A percentile compares a stretch with the other conserved stretches of the same genome.
phyloP scores from a whole-genome alignment of 2,888 invertebrate genomes.

The Mechanitis mazaeus region DNA sequence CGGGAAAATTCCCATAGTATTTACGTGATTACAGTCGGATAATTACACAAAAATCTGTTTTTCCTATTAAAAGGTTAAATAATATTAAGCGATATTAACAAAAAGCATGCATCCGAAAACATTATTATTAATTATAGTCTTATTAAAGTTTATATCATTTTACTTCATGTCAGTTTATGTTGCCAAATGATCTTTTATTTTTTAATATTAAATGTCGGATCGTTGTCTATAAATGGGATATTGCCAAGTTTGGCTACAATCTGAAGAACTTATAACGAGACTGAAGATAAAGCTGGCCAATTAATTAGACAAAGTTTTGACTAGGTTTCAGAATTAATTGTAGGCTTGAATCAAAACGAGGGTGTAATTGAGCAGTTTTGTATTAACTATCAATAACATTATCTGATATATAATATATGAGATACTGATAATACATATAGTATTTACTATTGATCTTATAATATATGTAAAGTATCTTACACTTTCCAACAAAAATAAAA shows the following conservation, averaged over 20 bases:
- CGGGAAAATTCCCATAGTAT: no score
- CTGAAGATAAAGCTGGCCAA: constrained; percentile 50
- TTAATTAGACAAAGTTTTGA: constrained; percentile 54
- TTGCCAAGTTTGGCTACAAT: constrained; percentile 25
- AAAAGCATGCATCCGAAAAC: no score
- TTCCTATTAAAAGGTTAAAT: neutral
- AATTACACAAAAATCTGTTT: no score
- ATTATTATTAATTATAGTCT: no score
- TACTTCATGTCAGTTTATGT: no score
- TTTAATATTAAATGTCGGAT: constrained; percentile 1
- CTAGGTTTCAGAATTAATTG: constrained; percentile 37
- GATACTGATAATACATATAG: no score
- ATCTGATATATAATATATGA: neutral
- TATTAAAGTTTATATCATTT: neutral
- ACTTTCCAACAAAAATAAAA: no score
- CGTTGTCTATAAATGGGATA: constrained; percentile 12
- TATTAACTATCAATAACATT: constrained; percentile 14
- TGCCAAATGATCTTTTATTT: constrained; percentile 2
- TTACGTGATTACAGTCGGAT: no score
- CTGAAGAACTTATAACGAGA: constrained; percentile 36
- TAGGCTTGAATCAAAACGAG: constrained; percentile 26
- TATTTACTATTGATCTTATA: no score
- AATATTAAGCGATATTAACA: neutral
- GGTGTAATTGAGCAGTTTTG: constrained; percentile 21
- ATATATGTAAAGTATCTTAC: no score